These are phyloP conservation scores for Amblyjoppa fuscipennis DNA, from an alignment of 2,888 invertebrate species.

Conservation along the genomic window DNA sequence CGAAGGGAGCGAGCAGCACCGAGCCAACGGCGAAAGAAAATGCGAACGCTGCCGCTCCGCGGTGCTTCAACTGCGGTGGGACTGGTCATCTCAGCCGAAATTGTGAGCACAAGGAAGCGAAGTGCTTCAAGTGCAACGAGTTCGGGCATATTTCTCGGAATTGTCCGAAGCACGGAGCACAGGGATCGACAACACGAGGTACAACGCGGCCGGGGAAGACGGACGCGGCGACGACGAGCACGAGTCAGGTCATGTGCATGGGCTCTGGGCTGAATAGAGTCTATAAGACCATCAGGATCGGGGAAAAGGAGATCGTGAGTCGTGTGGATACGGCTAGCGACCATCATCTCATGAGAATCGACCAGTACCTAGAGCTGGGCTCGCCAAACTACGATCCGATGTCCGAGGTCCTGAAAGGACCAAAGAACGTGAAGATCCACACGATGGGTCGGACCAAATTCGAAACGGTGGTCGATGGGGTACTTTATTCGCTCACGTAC, in stretches of 20 bases:
- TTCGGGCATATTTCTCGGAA: slow-evolving; percentile 69
- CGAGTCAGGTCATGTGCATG: slow-evolving; percentile 17
- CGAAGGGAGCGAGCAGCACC: slow-evolving; percentile 4
- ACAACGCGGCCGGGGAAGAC: neutral
- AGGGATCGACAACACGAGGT: neutral
- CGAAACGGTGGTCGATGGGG: slow-evolving; percentile 16
- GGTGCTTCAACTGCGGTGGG: slow-evolving; percentile 71
- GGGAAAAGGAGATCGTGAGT: neutral
- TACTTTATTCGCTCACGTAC: slow-evolving; percentile 3
- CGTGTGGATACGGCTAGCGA: slow-evolving; percentile 43
- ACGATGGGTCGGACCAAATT: slow-evolving; percentile 32
- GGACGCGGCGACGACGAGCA: slow-evolving; percentile 2
- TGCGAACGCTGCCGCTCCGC: neutral
- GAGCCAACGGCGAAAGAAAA: neutral
- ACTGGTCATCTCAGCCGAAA: slow-evolving; percentile 57
- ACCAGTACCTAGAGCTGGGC: slow-evolving; percentile 22
- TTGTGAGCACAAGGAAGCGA: slow-evolving; percentile 64
- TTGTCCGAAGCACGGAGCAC: slow-evolving; percentile 25
- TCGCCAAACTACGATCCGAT: slow-evolving; percentile 19
- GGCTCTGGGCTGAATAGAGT: slow-evolving; percentile 25
- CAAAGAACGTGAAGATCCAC: neutral
- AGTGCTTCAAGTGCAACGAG: slow-evolving; percentile 71
- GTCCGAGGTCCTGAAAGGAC: slow-evolving; percentile 3
- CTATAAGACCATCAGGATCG: slow-evolving; percentile 18
- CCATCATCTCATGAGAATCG: slow-evolving; percentile 34